phyloP scores from a whole-genome alignment of 2,113 vertebrate genomes.

The Hyperopisus bebe region DNA sequence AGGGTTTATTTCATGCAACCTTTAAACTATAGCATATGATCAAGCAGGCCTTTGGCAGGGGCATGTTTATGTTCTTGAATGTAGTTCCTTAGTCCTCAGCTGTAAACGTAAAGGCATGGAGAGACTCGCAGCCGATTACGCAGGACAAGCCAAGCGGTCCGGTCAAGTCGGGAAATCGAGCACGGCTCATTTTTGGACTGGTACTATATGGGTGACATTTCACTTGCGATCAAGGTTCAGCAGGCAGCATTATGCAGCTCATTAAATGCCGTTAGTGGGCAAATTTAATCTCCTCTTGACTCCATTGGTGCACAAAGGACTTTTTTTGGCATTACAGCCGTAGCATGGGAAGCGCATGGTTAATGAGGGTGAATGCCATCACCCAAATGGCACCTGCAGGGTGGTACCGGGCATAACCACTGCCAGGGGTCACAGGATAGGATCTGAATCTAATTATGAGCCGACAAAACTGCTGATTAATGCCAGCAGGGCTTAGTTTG shows the following conservation, averaged over 20 bases:
- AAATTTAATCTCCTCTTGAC: constrained; percentile 10
- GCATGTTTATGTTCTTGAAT: not conserved
- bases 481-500: not conserved
- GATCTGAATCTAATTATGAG: not conserved
- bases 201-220: not conserved
- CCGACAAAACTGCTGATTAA: not conserved
- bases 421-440: not conserved
- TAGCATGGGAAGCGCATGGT: not conserved
- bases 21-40: not conserved
- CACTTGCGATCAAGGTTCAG: not conserved
- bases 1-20: not conserved
- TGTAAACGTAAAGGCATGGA: not conserved
- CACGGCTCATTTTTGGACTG: not conserved
- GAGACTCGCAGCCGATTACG: not conserved
- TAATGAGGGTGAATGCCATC: not conserved
- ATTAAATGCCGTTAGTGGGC: constrained; percentile 1
- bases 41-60: not conserved
- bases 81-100: not conserved
- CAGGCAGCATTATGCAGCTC: not conserved
- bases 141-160: not conserved
- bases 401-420: too few relatives aligned
- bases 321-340: not conserved
- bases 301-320: not conserved
- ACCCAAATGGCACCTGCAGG: not conserved
- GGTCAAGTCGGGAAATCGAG: not conserved